A percentile compares a stretch with the other conserved stretches of the same genome.
These are phyloP conservation scores for Amphimallon solstitiale DNA, from an alignment of 2,888 invertebrate genomes.

Conservation along the genomic window DNA sequence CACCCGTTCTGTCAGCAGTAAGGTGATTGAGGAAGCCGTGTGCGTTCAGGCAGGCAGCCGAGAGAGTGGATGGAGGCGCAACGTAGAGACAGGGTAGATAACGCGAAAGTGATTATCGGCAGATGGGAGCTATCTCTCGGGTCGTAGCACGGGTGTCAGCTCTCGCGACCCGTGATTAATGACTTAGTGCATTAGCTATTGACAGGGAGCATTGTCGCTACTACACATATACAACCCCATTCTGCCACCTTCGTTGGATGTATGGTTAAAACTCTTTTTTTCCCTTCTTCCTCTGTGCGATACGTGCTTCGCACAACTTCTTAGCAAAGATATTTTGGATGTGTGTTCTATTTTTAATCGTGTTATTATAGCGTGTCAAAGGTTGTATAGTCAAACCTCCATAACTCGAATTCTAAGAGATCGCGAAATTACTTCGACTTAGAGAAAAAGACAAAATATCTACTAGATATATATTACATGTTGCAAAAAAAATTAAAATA, in stretches of 20 bases:
- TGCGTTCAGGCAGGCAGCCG: constrained; percentile 26
- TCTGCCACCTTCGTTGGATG: constrained; percentile 31
- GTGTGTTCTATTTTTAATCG: background rate
- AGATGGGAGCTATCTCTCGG: constrained; percentile 59
- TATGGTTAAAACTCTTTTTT: background rate
- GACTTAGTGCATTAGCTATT: constrained; percentile 61
- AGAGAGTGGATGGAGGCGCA: constrained; percentile 13
- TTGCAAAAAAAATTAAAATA: too few relatives aligned
- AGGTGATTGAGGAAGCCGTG: constrained; percentile 50
- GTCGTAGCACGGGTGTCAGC: constrained; percentile 55
- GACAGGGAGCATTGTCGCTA: constrained; percentile 60
- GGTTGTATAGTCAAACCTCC: too few relatives aligned
- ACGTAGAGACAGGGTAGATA: constrained; percentile 52
- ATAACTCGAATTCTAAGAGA: too few relatives aligned
- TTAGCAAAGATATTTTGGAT: background rate
- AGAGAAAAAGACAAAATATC: too few relatives aligned
- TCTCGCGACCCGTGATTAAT: constrained; percentile 59
- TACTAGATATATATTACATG: too few relatives aligned
- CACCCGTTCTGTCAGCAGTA: constrained; percentile 54
- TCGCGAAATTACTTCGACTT: too few relatives aligned
- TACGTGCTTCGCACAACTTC: background rate
- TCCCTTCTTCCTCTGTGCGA: background rate
- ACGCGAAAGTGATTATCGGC: constrained; percentile 61
- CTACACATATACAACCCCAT: constrained; percentile 20
- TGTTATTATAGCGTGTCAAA: too few relatives aligned